These are phyloP conservation scores for Bicyclus anynana DNA, from an alignment of 1,140 invertebrate species.

Conservation along the genomic window DNA sequence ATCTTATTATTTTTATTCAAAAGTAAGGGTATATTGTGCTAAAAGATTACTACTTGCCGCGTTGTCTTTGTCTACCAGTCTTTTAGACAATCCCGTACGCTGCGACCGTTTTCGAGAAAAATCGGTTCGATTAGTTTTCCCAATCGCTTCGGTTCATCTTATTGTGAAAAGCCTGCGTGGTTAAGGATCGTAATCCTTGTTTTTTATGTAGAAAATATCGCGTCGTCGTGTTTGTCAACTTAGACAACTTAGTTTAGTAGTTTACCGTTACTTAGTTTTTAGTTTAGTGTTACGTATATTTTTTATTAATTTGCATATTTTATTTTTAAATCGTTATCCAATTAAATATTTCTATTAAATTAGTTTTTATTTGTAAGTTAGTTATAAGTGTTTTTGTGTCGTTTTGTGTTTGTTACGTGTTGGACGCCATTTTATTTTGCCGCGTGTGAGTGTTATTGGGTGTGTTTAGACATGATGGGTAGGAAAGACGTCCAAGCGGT, in stretches of 20 bases:
- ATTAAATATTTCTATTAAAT: slow-evolving; percentile 30
- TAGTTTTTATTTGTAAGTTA: slow-evolving; percentile 36
- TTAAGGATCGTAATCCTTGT: slow-evolving; percentile 10
- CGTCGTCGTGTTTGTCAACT: slow-evolving; percentile 31
- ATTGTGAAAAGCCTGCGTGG: slow-evolving; percentile 20
- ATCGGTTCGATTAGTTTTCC: slow-evolving; percentile 19
- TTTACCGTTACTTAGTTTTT: slow-evolving; percentile 22
- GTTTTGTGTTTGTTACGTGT: slow-evolving; percentile 35
- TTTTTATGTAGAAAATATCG: slow-evolving; percentile 26
- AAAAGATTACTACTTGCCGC: neutral
- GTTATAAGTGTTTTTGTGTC: slow-evolving; percentile 33
- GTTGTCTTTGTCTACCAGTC: slow-evolving; percentile 31
- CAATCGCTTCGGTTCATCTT: slow-evolving; percentile 8
- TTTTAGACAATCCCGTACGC: slow-evolving; percentile 44
- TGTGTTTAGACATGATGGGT: slow-evolving; percentile 35
- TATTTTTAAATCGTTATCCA: slow-evolving; percentile 3
- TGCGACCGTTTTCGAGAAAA: slow-evolving; percentile 31
- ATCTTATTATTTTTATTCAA: neutral
- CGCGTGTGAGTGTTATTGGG: too few species aligned
- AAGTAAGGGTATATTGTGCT: slow-evolving; percentile 25
- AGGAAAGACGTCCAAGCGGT: slow-evolving; percentile 46
- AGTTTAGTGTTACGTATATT: neutral
- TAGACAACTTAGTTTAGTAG: slow-evolving; percentile 21
- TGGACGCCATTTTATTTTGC: slow-evolving; percentile 57
- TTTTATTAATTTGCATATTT: neutral